Percentiles rank a stretch among this genome's conserved stretches.
Evolutionary conservation across 2,797 vertebrate genomes (phyloP).

Genomic region (Sebastes taczanowskii): DNA sequence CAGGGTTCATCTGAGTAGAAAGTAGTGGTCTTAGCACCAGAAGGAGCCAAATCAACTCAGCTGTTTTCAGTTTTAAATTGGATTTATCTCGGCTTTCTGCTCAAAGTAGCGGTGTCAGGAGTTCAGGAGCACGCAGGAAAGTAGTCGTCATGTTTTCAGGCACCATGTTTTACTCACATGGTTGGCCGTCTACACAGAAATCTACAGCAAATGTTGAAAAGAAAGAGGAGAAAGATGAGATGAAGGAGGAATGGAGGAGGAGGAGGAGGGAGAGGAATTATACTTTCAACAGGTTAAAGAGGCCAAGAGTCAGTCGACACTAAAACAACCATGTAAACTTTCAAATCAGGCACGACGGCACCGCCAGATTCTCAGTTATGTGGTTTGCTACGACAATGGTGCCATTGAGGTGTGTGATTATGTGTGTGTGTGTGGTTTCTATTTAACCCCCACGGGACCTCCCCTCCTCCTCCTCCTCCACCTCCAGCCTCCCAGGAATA

Average conservation of each 20-base stretch:
- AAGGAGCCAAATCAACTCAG: constrained; percentile 10
- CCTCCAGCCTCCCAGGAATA: constrained; percentile 63
- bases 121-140: constrained; percentile 18
- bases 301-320: constrained; percentile 48
- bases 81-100: constrained; percentile 13
- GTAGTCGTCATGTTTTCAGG: neutral
- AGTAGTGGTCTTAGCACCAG: constrained; percentile 5
- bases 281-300: constrained; percentile 46
- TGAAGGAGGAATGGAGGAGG: neutral
- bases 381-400: constrained; percentile 58
- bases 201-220: neutral
- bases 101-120: neutral
- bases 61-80: constrained; percentile 34
- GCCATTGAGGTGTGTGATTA: constrained; percentile 73
- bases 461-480: constrained; percentile 12
- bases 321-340: constrained; percentile 65
- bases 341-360: constrained; percentile 43
- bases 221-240: neutral
- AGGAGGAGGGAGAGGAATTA: constrained; percentile 20
- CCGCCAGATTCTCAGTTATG: constrained; percentile 41
- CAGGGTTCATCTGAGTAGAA: constrained; percentile 30
- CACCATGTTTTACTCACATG: constrained; percentile 8
- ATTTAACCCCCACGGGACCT: constrained; percentile 61
- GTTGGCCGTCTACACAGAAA: neutral
- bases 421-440: constrained; percentile 61